Evolutionary conservation across 2,888 invertebrate genomes (phyloP).

Genomic region (Carabus problematicus): DNA sequence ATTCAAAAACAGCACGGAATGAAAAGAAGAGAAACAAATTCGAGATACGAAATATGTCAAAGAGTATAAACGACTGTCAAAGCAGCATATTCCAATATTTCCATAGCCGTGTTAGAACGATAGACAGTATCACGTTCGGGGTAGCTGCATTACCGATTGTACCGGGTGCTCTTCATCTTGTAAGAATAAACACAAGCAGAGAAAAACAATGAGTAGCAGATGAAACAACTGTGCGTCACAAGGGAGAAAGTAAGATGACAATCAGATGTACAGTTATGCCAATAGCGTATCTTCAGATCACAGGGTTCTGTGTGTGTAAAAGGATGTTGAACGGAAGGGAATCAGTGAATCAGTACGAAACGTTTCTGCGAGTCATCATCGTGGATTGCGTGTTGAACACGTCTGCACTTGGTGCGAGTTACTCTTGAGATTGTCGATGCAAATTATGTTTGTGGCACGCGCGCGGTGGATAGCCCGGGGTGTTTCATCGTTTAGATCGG

Average conservation of each 20-base stretch:
- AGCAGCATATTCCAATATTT: constrained; percentile 31
- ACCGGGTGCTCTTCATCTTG: constrained; percentile 18
- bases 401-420: not conserved
- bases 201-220: not conserved
- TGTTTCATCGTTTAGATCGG: constrained; percentile 53
- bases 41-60: constrained; percentile 19
- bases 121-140: not conserved
- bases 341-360: constrained; percentile 26
- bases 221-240: too few relatives aligned
- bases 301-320: not conserved
- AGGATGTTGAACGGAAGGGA: constrained; percentile 3
- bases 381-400: constrained; percentile 5
- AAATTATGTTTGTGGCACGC: constrained; percentile 52
- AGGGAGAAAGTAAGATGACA: constrained; percentile 4
- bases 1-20: constrained; percentile 18
- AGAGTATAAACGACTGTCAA: constrained; percentile 36
- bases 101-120: not conserved
- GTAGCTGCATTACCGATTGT: not conserved
- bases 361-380: constrained; percentile 9
- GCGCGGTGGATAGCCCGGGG: constrained; percentile 47
- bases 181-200: constrained; percentile 18
- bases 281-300: not conserved
- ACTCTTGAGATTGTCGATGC: constrained; percentile 50
- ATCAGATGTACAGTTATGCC: constrained; percentile 11
- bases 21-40: constrained; percentile 23